phyloP scores from a whole-genome alignment of 2,888 invertebrate species.

The Sarcophaga carnaria region DNA sequence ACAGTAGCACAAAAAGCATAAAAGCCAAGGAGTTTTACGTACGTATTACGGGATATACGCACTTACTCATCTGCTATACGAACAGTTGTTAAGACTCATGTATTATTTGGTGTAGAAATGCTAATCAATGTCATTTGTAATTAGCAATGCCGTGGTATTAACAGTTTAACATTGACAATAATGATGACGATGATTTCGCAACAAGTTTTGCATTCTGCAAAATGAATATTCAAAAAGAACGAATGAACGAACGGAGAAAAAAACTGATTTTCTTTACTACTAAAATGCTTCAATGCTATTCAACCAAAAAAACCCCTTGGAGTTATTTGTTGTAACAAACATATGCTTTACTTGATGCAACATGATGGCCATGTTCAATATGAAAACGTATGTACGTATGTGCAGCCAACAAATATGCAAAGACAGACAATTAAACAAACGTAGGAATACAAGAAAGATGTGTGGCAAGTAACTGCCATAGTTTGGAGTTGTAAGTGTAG shows the following conservation, averaged over 20 bases:
- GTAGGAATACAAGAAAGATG: background rate
- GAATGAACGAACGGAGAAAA: background rate
- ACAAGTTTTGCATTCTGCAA: constrained; percentile 51
- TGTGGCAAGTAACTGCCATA: background rate
- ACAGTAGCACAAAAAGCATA: background rate
- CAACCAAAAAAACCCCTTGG: background rate
- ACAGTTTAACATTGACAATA: constrained; percentile 60
- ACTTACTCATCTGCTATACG: background rate
- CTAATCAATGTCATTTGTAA: constrained; percentile 76
- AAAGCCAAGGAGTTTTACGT: background rate
- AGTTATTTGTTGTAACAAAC: constrained; percentile 1
- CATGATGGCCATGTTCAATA: background rate
- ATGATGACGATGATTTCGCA: constrained; percentile 38
- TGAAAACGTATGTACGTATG: background rate
- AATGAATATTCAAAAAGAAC: background rate
- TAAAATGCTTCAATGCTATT: no score
- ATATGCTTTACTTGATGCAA: constrained; percentile 1
- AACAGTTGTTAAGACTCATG: constrained; percentile 73
- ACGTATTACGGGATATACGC: background rate
- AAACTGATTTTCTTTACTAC: background rate
- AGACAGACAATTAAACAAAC: background rate
- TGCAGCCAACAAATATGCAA: no score
- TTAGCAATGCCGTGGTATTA: constrained; percentile 62
- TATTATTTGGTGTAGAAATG: constrained; percentile 73
- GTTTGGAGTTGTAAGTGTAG: background rate